Conservation (phyloP, 1,140 invertebrate genomes). For the Dryas iulia region DNA sequence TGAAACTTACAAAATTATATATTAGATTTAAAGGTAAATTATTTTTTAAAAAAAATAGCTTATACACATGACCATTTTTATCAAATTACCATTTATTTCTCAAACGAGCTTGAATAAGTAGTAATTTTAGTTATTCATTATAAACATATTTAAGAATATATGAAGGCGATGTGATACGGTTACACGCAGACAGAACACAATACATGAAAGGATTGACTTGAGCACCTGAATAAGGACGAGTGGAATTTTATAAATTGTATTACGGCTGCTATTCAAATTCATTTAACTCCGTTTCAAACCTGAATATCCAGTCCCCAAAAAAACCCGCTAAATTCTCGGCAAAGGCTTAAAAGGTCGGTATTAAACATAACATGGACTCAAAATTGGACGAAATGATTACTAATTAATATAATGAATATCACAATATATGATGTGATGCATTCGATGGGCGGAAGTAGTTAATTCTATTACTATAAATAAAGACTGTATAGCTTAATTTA, state of each 20-base stretch:
- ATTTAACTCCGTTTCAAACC: not conserved
- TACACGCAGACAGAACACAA: not conserved
- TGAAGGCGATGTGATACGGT: not conserved
- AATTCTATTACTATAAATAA: conserved; percentile 31
- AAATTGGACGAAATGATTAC: conserved; percentile 16
- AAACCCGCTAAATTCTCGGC: not conserved
- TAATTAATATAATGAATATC: conserved; percentile 5
- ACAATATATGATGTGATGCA: conserved; percentile 18
- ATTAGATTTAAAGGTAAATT: no score
- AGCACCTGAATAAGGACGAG: not conserved
- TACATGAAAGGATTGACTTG: not conserved
- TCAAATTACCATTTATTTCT: no score
- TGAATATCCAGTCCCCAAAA: not conserved
- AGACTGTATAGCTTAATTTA: conserved; percentile 35
- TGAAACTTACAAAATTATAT: no score
- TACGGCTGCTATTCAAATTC: not conserved
- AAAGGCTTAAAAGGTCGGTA: not conserved
- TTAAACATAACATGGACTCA: not conserved
- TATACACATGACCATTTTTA: no score
- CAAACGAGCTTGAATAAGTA: not conserved
- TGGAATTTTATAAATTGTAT: not conserved
- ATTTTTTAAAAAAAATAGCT: no score
- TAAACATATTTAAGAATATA: conserved; percentile 1
- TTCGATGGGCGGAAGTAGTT: conserved; percentile 29
- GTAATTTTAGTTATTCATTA: not conserved